Percentiles rank a stretch among this genome's conserved stretches.
These are phyloP conservation scores for Tupiocoris notatus DNA, from an alignment of 2,888 invertebrate species.

Conservation along the genomic window DNA sequence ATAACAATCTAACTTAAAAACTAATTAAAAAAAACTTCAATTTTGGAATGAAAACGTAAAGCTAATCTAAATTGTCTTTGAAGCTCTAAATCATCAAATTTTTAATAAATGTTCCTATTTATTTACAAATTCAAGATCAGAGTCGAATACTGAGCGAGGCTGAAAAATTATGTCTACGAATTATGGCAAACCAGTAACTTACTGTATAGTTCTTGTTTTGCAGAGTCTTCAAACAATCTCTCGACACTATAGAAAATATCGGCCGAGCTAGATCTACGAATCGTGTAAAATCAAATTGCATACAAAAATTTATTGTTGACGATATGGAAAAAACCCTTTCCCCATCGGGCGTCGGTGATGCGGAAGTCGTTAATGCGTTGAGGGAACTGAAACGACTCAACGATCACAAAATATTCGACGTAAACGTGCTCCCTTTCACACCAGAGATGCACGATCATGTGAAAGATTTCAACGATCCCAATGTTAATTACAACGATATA, in stretches of 20 bases:
- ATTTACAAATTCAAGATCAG: no score
- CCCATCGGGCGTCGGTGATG: background rate
- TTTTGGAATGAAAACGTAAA: no score
- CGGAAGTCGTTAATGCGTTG: constrained; percentile 5
- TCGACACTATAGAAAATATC: constrained; percentile 29
- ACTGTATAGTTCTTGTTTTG: no score
- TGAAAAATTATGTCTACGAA: no score
- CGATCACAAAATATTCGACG: constrained; percentile 11
- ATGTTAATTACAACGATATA: constrained; percentile 18
- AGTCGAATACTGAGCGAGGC: no score
- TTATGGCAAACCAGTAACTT: no score
- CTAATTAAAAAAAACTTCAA: no score
- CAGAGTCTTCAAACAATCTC: constrained; percentile 31
- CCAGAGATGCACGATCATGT: constrained; percentile 4
- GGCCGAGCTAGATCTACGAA: background rate
- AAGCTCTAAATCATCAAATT: no score
- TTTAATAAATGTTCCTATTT: no score
- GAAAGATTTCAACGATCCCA: constrained; percentile 2
- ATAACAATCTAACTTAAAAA: no score
- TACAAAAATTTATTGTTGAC: constrained; percentile 5
- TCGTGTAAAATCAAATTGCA: background rate
- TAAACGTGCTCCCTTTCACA: constrained; percentile 18
- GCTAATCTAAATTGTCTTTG: no score
- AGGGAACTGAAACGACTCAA: constrained; percentile 20
- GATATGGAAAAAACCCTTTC: constrained; percentile 1